These are phyloP conservation scores for Heliothis peltigera DNA, from an alignment of 2,888 invertebrate species.

Conservation along the genomic window DNA sequence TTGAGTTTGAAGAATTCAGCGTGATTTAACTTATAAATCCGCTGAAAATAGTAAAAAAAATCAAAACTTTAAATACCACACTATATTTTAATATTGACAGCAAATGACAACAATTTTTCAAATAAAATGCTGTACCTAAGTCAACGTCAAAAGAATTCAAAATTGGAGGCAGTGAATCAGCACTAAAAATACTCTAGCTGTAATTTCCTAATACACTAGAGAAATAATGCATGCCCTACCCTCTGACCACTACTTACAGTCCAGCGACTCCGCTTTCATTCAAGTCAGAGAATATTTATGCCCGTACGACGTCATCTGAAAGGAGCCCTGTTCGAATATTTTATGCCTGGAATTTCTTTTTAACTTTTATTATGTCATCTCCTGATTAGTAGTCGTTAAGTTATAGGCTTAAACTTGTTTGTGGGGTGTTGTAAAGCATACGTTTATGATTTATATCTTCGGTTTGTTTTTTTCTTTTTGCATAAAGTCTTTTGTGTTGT, in stretches of 20 bases:
- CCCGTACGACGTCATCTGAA: conserved; percentile 67
- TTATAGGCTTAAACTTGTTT: conserved; percentile 46
- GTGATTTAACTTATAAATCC: too few species aligned
- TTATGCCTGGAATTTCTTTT: conserved; percentile 66
- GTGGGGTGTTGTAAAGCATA: conserved; percentile 51
- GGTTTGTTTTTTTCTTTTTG: not conserved
- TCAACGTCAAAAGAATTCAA: too few species aligned
- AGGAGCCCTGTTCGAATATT: conserved; percentile 67
- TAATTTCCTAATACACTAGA: not conserved
- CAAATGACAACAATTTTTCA: too few species aligned
- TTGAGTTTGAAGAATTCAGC: too few species aligned
- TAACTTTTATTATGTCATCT: conserved; percentile 63
- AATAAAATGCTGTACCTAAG: too few species aligned
- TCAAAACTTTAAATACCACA: too few species aligned
- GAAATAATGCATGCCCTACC: not conserved
- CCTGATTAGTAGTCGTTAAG: conserved; percentile 69
- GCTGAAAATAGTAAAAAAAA: too few species aligned
- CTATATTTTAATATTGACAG: too few species aligned
- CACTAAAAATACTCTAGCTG: not conserved
- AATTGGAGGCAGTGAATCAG: too few species aligned
- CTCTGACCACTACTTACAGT: conserved; percentile 65
- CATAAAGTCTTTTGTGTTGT: not conserved
- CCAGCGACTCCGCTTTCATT: conserved; percentile 68
- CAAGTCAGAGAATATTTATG: conserved; percentile 80
- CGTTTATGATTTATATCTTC: conserved; percentile 13